Evolutionary conservation across 2,888 invertebrate genomes (phyloP).

Genomic region (Nephrotoma guestfalica): DNA sequence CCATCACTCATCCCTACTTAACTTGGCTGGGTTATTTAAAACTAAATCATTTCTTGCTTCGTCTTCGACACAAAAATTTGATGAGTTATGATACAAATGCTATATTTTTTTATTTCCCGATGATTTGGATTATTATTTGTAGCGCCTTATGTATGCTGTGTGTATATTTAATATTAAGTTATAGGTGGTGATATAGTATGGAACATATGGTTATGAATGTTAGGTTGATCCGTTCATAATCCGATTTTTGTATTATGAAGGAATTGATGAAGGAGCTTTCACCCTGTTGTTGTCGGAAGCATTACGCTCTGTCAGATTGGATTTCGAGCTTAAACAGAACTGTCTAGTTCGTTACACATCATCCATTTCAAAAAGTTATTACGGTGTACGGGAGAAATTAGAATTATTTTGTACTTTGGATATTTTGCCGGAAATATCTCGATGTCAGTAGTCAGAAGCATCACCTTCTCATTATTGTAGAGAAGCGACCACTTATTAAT

Average conservation of each 20-base stretch:
- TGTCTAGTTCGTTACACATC: too few relatives aligned
- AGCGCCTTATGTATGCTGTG: neutral
- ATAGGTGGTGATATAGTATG: neutral
- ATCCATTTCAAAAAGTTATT: too few relatives aligned
- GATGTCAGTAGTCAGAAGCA: too few relatives aligned
- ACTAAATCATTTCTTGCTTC: neutral
- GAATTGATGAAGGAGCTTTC: too few relatives aligned
- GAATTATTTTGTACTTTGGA: too few relatives aligned
- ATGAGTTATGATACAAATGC: neutral
- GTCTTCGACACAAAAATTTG: neutral
- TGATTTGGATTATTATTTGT: neutral
- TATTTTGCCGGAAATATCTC: too few relatives aligned
- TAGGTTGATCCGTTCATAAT: neutral
- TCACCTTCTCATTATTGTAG: too few relatives aligned
- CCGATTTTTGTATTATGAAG: neutral
- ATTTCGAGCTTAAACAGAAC: too few relatives aligned
- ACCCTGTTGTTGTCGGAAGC: too few relatives aligned
- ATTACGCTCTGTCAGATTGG: too few relatives aligned
- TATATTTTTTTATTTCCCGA: neutral
- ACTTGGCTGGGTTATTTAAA: neutral
- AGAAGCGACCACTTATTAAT: too few relatives aligned
- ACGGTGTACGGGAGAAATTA: too few relatives aligned
- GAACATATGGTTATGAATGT: neutral
- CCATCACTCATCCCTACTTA: neutral
- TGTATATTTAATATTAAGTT: neutral